A percentile compares a stretch with the other conserved stretches of the same genome.
Evolutionary conservation across 2,888 invertebrate species (phyloP).

Genomic region (Octonoba sinensis): DNA sequence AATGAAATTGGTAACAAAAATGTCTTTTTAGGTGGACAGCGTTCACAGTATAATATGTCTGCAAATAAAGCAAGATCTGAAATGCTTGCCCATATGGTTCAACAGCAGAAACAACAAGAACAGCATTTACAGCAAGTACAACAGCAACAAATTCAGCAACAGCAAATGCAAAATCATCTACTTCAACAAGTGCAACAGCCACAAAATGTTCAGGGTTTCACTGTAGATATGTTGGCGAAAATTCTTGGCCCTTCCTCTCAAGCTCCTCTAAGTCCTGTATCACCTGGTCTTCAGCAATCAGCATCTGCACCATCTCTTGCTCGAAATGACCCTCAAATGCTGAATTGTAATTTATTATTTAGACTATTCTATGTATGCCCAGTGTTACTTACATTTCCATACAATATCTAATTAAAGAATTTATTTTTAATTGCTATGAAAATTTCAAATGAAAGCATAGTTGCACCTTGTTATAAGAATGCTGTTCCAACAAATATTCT

Average conservation of each 20-base stretch:
- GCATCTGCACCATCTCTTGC: slow-evolving; percentile 30
- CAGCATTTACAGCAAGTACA: slow-evolving; percentile 39
- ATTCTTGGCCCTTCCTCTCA: slow-evolving; percentile 32
- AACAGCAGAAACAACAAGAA: slow-evolving; percentile 49
- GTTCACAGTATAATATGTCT: no score
- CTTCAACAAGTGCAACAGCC: slow-evolving; percentile 23
- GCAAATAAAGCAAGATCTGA: slow-evolving; percentile 2
- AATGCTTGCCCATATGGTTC: slow-evolving; percentile 43
- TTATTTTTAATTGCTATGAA: no score
- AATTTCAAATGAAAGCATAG: no score
- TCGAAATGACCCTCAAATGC: slow-evolving; percentile 41
- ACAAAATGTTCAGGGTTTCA: slow-evolving; percentile 34
- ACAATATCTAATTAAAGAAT: no score
- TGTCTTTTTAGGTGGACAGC: no score
- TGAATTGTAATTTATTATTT: slow-evolving; percentile 25
- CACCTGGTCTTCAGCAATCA: slow-evolving; percentile 37
- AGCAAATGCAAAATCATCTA: slow-evolving; percentile 37
- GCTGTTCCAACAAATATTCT: no score
- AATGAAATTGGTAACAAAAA: no score
- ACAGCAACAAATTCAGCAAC: slow-evolving; percentile 34
- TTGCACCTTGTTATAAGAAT: no score
- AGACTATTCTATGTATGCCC: not conserved
- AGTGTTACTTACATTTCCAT: not conserved
- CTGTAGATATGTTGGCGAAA: slow-evolving; percentile 54
- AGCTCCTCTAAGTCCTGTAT: slow-evolving; percentile 34